phyloP scores from a whole-genome alignment of 2,797 vertebrate species.

The Ambastaia sidthimunki region DNA sequence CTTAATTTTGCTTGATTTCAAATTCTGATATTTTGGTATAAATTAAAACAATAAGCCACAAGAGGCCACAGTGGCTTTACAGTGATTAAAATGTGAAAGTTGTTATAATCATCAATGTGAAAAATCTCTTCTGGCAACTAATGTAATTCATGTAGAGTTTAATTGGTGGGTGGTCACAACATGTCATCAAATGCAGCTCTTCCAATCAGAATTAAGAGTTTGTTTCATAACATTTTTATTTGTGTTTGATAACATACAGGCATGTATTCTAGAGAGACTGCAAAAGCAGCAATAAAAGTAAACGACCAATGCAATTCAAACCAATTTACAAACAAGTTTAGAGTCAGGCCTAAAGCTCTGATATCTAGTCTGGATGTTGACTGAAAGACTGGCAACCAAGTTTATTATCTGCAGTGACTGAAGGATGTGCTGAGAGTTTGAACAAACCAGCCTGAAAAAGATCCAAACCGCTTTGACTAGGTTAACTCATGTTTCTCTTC shows the following conservation, averaged over 20 bases:
- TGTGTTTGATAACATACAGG: not conserved
- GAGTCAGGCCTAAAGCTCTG: not conserved
- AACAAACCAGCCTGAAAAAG: slow-evolving; percentile 48
- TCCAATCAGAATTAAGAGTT: too few species aligned
- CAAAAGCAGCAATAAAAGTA: not conserved
- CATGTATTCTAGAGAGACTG: not conserved
- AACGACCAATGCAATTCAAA: not conserved
- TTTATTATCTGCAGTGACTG: slow-evolving; percentile 41
- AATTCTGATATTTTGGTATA: not conserved
- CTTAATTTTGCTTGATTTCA: not conserved
- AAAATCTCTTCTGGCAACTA: too few species aligned
- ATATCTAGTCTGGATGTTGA: slow-evolving; percentile 25
- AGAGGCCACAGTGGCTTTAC: not conserved
- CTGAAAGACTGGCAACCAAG: slow-evolving; percentile 5
- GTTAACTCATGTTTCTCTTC: slow-evolving; percentile 40
- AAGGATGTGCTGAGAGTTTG: slow-evolving; percentile 47
- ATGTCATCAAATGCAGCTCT: too few species aligned
- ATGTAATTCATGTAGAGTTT: too few species aligned
- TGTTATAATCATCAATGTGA: not conserved
- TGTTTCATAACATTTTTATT: not conserved
- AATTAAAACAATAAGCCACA: not conserved
- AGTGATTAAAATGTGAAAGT: not conserved
- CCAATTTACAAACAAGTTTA: not conserved
- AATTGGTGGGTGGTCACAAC: too few species aligned
- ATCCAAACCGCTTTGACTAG: slow-evolving; percentile 32